phyloP scores from a whole-genome alignment of 2,888 invertebrate species.

The Scaptomyza tumidula region DNA sequence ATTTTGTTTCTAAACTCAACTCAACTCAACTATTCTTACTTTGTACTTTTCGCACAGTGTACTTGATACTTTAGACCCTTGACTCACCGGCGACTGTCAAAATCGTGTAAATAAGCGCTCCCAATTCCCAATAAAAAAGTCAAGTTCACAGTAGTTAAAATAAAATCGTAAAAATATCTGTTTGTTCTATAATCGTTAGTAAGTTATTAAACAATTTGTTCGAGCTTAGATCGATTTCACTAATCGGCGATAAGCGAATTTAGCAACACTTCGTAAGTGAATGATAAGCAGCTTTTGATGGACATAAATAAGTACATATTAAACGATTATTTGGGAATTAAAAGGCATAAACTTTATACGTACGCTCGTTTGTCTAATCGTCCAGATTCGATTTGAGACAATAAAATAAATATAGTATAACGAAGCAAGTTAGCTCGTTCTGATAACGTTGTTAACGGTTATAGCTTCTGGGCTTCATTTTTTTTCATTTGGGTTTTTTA shows the following conservation, averaged over 20 bases:
- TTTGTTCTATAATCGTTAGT: slow-evolving; percentile 16
- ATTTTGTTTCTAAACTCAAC: no score
- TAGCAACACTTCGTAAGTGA: slow-evolving; percentile 16
- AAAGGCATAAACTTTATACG: slow-evolving; percentile 23
- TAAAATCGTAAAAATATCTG: slow-evolving; percentile 15
- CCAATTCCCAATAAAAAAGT: slow-evolving; percentile 6
- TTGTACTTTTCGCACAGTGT: not conserved
- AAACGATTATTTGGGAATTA: slow-evolving; percentile 70
- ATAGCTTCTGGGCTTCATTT: slow-evolving; percentile 19
- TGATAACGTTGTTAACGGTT: slow-evolving; percentile 3
- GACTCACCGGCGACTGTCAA: slow-evolving; percentile 17
- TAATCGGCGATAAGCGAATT: slow-evolving; percentile 42
- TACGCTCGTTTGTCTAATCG: not conserved
- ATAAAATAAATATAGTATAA: slow-evolving; percentile 41
- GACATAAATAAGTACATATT: slow-evolving; percentile 44
- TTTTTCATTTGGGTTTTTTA: slow-evolving; percentile 3
- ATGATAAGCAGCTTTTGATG: slow-evolving; percentile 36
- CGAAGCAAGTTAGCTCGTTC: not conserved
- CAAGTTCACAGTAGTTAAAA: slow-evolving; percentile 30
- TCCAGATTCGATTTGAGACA: slow-evolving; percentile 51
- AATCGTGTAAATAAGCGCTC: slow-evolving; percentile 30
- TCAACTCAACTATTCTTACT: not conserved
- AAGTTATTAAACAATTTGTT: slow-evolving; percentile 22
- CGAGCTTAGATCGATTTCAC: slow-evolving; percentile 33
- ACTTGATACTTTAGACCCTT: slow-evolving; percentile 8